Conservation (phyloP, 2,797 vertebrate species). For the Notolabrus celidotus region DNA sequence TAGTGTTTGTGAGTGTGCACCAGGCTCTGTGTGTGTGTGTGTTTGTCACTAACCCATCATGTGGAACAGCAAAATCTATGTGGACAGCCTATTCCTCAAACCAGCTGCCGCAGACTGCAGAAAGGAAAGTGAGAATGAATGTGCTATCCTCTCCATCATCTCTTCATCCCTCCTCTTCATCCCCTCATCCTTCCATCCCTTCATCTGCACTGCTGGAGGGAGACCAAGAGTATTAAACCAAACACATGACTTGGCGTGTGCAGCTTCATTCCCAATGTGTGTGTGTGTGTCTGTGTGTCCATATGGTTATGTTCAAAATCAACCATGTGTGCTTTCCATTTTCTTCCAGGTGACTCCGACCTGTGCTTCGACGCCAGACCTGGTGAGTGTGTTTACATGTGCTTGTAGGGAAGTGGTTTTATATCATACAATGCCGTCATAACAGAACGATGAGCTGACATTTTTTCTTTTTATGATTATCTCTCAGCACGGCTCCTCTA, state of each 20-base stretch:
- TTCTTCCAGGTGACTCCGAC: constrained; percentile 83
- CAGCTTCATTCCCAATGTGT: constrained; percentile 30
- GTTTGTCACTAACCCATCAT: constrained; percentile 33
- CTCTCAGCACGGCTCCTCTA: constrained; percentile 82
- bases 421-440: neutral
- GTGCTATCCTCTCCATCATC: constrained; percentile 46
- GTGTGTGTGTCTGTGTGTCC: constrained; percentile 14
- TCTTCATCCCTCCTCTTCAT: constrained; percentile 39
- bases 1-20: neutral
- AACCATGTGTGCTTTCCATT: constrained; percentile 29
- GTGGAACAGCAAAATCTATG: constrained; percentile 47
- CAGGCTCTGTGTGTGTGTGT: constrained; percentile 6
- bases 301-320: constrained; percentile 15
- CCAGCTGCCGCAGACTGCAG: constrained; percentile 67
- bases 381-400: constrained; percentile 77
- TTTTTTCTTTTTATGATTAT: constrained; percentile 14
- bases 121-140: constrained; percentile 43
- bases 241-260: constrained; percentile 54
- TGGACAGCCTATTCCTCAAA: constrained; percentile 54
- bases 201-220: constrained; percentile 55
- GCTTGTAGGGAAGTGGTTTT: neutral
- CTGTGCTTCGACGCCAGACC: constrained; percentile 82
- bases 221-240: constrained; percentile 59
- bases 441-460: neutral
- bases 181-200: constrained; percentile 39